Conservation (phyloP, 1,140 invertebrate species). For the Sarcophaga bullata region DNA sequence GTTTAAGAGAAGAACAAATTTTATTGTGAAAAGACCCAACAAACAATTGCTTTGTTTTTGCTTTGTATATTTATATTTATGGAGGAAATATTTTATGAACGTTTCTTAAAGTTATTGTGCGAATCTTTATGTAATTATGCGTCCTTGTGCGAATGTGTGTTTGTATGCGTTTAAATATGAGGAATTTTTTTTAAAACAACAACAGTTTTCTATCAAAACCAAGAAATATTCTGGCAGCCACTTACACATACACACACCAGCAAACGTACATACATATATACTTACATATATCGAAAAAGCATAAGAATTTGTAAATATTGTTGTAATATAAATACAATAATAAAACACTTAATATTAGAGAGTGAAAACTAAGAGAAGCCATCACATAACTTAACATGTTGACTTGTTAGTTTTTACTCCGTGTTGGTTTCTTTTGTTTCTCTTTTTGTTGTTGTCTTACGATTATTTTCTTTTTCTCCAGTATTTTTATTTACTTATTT, state of each 20-base stretch:
- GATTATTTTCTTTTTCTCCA: neutral
- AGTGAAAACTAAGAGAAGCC: neutral
- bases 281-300: neutral
- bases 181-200: neutral
- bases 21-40: too few relatives aligned
- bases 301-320: neutral
- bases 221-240: neutral
- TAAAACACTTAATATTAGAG: too few relatives aligned
- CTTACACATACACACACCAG: neutral
- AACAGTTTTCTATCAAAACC: neutral
- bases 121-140: neutral
- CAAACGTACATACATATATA: neutral
- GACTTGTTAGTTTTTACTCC: neutral
- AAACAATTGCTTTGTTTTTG: too few relatives aligned
- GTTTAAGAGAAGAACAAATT: too few relatives aligned
- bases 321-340: neutral
- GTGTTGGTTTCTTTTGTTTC: neutral
- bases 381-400: neutral
- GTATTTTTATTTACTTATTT: neutral
- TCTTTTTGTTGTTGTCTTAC: slow-evolving; percentile 1
- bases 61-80: neutral
- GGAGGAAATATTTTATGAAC: slow-evolving; percentile 1
- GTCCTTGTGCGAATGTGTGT: neutral
- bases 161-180: neutral
- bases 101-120: neutral